Base-by-base conservation (phyloP, 1,140 invertebrate genomes). In the Antheraea pernyi region DNA sequence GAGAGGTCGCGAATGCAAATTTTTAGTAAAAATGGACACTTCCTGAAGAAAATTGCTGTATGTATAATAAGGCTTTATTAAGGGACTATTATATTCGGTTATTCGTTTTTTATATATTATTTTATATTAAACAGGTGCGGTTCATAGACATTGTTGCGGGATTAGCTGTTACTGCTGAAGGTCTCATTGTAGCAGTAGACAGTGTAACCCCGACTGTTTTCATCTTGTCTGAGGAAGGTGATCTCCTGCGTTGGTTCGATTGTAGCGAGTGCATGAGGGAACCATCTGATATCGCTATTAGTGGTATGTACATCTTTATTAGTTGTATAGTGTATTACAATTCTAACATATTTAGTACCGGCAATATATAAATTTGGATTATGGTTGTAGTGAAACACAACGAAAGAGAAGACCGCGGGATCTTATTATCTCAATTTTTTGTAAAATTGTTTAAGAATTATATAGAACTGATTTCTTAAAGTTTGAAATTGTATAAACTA, bases 101-200 rank as follows among this genome's bases (percentile, higher is more conserved):
- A 42, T 9, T 42, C 2, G 1, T 42, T 42, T 42, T 53, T n/a
- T 11, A 53, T 53, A 13, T 53, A 42, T 42, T 0, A 16, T 53
- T 16, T 53, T 53, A 16, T 37, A 68, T 71, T 66, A 72, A 73
- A 0, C 36, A 91, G 87, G 91, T 93, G n/a, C 88, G 97, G 70
- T 99, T 98, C 88, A 99, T 99, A 83, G 98, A 99, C 85, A 99
- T 99, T 77, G 98, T 99, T n/a, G 98, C 98, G 76, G 98, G 98
- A 53, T 92, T 99, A 77, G 98, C 98, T 18, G 97, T 99, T 11
- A 98, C 97, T 37, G 94, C 95, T 65, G 95, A 97, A 86, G 97
- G 97, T 16, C 95, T 99, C 73, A 99, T 99, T 82, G 97, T 99
- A 53, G 98, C 98, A 61, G 98, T 99, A n/a, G 98, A 99, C 84